A percentile compares a stretch with the other conserved stretches of the same genome.
phyloP scores from a whole-genome alignment of 2,113 vertebrate genomes.

The Numenius arquata region DNA sequence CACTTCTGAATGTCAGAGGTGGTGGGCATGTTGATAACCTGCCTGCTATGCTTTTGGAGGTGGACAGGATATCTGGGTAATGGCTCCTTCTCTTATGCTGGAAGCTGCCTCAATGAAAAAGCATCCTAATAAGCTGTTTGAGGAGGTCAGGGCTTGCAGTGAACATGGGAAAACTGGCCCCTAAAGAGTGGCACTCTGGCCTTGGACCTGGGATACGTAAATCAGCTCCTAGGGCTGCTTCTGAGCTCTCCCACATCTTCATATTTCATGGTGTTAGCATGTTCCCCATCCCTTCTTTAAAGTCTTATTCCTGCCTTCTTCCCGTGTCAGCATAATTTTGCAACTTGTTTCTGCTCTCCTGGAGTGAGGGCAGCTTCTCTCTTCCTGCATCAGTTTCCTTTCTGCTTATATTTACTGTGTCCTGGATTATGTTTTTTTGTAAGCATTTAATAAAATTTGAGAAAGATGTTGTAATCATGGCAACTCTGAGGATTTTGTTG shows the following conservation, averaged over 20 bases:
- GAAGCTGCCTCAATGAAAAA: neutral
- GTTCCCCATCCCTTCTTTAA: neutral
- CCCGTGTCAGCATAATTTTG: neutral
- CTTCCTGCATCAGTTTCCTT: constrained; percentile 1
- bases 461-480: neutral
- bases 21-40: neutral
- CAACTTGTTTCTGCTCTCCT: neutral
- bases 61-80: neutral
- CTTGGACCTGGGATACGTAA: neutral
- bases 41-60: neutral
- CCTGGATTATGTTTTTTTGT: constrained; percentile 19
- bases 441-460: constrained; percentile 70
- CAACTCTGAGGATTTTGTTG: constrained; percentile 16
- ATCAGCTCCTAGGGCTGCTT: neutral
- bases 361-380: neutral
- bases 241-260: neutral
- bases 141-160: neutral
- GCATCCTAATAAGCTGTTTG: neutral
- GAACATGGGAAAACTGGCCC: neutral
- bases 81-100: neutral
- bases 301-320: neutral
- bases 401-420: constrained; percentile 32
- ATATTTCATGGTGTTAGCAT: neutral
- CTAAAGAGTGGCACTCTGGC: neutral
- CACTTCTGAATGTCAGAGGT: neutral